Percentiles rank a stretch among this genome's conserved stretches.
Evolutionary conservation across 2,888 invertebrate genomes (phyloP).

Genomic region (Hirudinaria manillensis): DNA sequence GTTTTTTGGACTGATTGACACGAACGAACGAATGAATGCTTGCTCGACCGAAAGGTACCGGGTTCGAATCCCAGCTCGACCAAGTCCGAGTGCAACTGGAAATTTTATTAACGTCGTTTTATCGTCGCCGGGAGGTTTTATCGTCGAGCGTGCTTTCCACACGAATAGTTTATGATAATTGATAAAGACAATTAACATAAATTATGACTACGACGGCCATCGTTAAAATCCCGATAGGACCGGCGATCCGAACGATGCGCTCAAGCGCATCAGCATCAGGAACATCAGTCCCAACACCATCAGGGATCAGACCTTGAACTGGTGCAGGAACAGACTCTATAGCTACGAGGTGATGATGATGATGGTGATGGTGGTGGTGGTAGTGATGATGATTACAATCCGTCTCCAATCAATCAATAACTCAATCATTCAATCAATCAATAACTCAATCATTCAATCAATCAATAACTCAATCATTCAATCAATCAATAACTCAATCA

Average conservation of each 20-base stretch:
- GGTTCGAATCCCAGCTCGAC: too few relatives aligned
- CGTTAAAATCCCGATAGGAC: too few relatives aligned
- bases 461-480: too few relatives aligned
- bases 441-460: too few relatives aligned
- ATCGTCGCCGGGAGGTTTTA: neutral
- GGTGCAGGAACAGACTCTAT: conserved; percentile 22
- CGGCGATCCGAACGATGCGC: neutral
- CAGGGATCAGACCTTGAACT: conserved; percentile 27
- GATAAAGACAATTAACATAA: too few relatives aligned
- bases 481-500: too few relatives aligned
- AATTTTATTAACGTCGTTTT: neutral
- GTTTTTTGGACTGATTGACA: neutral
- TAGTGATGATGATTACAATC: neutral
- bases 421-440: too few relatives aligned
- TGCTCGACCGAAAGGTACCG: too few relatives aligned
- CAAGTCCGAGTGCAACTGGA: neutral
- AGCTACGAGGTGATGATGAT: conserved; percentile 23
- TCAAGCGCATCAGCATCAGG: neutral
- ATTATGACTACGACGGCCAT: too few relatives aligned
- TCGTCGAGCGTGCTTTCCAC: neutral
- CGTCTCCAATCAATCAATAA: neutral
- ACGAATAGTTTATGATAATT: too few relatives aligned
- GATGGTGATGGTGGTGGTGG: neutral
- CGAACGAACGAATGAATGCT: too few relatives aligned
- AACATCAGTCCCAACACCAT: conserved; percentile 23